Evolutionary conservation across 2,797 vertebrate species (phyloP), one percentile per base, ranked within the genome.

Genomic region (Perodicticus potto): DNA sequence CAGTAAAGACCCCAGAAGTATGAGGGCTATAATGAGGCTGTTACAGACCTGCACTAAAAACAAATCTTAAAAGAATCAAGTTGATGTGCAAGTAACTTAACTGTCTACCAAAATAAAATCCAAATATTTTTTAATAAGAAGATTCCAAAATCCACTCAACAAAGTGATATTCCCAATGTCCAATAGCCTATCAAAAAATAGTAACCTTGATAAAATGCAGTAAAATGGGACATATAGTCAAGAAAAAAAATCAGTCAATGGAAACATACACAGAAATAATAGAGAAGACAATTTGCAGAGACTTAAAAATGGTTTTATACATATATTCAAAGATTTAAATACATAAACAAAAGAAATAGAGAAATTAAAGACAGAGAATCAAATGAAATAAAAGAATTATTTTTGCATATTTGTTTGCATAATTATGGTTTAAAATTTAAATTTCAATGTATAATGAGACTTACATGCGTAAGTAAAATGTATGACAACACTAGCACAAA

Each of bases 391-490:
- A 72, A 83, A 84, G 22, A 84, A 9, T 27, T 91, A 53, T 49
- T 37, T 59, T 87, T 86, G 65, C 29, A 73, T 88, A 88, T 77
- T 91, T 37, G 32, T 61, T 80, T 78, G 89, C 7, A 78, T 32
- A 89, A 96, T 57, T 80, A 23, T 57, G 22, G 7, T 76, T 95
- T 80, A 94, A 78, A 92, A 57, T 67, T 92, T 85, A 82, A 93
- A 27, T 49, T 65, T 76, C 3, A 59, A 63, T 86, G 23, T 69
- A 55, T 72, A 90, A 49, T 70, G 55, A 91, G 25, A 57, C 65
- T 55, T 55, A 73, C 2, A 40, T 27, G 5, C 34, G 67, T 43
- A 89, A 85, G 65, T 40, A 59, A 77, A 84, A 61, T 13, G 19
- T 57, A 32, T 89, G 43, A 74, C 3, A 80, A 37, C 45, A 81